phyloP scores from a whole-genome alignment of 2,888 invertebrate species.

The Meganola albula region DNA sequence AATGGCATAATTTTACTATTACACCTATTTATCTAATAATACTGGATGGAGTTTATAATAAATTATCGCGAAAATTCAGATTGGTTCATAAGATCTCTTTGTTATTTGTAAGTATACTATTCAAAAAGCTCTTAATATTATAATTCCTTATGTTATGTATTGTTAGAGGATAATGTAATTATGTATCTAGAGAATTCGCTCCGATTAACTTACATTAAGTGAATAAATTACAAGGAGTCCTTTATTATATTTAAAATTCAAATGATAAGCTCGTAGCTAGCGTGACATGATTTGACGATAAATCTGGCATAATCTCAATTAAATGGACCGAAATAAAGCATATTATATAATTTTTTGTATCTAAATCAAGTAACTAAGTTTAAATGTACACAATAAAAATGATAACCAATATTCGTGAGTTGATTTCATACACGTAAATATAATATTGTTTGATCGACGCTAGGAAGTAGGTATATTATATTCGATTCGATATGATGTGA shows the following conservation, averaged over 20 bases:
- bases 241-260: conserved; percentile 40
- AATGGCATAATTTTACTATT: conserved; percentile 49
- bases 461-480: conserved; percentile 42
- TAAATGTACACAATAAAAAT: too few species aligned
- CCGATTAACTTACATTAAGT: conserved; percentile 49
- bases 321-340: too few species aligned
- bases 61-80: conserved; percentile 69
- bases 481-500: conserved; percentile 39
- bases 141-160: conserved; percentile 52
- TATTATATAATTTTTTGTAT: too few species aligned
- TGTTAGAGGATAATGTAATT: conserved; percentile 57
- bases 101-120: conserved; percentile 69
- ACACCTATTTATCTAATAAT: conserved; percentile 72
- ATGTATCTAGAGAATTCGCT: conserved; percentile 47
- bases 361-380: too few species aligned
- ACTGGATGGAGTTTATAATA: conserved; percentile 75
- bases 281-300: conserved; percentile 23
- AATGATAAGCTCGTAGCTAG: conserved; percentile 59
- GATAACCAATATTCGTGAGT: too few species aligned
- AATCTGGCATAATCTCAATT: too few species aligned
- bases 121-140: conserved; percentile 73
- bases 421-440: too few species aligned
- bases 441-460: conserved; percentile 31
- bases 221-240: conserved; percentile 40
- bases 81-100: conserved; percentile 71